Base-by-base conservation (phyloP, 2,113 vertebrate species). In the Labrus mixtus region DNA sequence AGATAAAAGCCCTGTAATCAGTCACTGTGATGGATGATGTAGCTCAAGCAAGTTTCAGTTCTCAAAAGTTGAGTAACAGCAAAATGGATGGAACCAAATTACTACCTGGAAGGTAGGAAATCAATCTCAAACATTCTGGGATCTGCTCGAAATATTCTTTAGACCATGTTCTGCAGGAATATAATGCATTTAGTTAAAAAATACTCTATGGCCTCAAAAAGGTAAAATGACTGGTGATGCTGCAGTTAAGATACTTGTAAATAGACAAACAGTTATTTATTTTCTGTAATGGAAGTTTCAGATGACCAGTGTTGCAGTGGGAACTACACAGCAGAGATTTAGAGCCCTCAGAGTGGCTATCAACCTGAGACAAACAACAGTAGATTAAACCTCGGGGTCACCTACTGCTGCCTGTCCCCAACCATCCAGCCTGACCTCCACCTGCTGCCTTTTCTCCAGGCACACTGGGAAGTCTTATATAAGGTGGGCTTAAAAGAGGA, bases 361-460 rank as follows among this genome's bases (percentile, higher is more conserved):
- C 2, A 63, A 88, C 15, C 80, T 94, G 84, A 91, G 79, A 93
- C 87, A 48, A 91, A 94, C 86, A 84, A 90, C 90, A 94, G 89
- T 84, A 88, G 36, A 55, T 84, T 91, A 8, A 53, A 86, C 73
- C 87, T 96, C 2, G 87, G 53, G 56, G 58, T 96, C 76, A 91
- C 13, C 15, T 94, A 94, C 0, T 95, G 93, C 83, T 96, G 93
- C 0, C 87, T 95, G 63, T 93, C 86, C 0, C 92, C 93, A 0
- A 89, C 87, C 0, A 53, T 62, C 79, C 82, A 84, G 83, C 84
- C 82, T 0, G 65, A 82, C 25, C 79, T 76, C 87, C 0, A 84
- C 45, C 79, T 95, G 94, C 91, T 94, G 94, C 80, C 54, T 88
- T 2, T 93, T 95, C 86, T 90, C 4, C 83, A 94, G 93, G 93